Evolutionary conservation across 2,113 vertebrate species (phyloP).

Genomic region (Otocyon megalotis): DNA sequence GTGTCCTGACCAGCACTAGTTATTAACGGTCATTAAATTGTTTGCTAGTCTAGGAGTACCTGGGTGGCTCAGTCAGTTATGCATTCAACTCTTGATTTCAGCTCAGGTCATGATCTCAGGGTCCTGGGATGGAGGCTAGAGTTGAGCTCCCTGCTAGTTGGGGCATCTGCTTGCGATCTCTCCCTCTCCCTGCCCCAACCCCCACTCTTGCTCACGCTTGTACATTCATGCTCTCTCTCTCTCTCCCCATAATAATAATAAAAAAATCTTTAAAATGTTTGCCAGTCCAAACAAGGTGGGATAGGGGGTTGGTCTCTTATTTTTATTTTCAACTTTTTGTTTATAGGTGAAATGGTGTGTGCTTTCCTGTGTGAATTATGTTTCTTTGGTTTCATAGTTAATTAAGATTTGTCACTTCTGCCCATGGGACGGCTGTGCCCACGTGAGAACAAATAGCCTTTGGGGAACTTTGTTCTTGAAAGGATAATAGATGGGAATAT

Average conservation of each 20-base stretch:
- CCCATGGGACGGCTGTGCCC: background rate
- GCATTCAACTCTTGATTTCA: background rate
- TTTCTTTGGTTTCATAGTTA: background rate
- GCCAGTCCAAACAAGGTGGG: background rate
- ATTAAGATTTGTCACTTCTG: background rate
- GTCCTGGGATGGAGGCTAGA: background rate
- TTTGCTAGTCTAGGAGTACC: background rate
- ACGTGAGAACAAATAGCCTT: background rate
- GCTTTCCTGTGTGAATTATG: background rate
- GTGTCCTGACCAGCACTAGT: background rate
- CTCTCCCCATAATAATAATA: background rate
- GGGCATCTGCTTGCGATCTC: background rate
- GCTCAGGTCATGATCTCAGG: background rate
- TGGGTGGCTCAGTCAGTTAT: background rate
- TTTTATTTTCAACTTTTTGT: background rate
- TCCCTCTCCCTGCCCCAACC: background rate
- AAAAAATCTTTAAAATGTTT: background rate
- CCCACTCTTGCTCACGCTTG: background rate
- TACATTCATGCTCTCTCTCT: background rate
- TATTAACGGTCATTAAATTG: too few relatives aligned
- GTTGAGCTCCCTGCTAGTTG: background rate
- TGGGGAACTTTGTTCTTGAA: background rate
- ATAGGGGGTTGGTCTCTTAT: background rate
- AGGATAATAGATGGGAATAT: background rate
- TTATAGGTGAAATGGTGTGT: background rate